Conservation (phyloP, 2,888 invertebrate genomes). For the Automeris io region DNA sequence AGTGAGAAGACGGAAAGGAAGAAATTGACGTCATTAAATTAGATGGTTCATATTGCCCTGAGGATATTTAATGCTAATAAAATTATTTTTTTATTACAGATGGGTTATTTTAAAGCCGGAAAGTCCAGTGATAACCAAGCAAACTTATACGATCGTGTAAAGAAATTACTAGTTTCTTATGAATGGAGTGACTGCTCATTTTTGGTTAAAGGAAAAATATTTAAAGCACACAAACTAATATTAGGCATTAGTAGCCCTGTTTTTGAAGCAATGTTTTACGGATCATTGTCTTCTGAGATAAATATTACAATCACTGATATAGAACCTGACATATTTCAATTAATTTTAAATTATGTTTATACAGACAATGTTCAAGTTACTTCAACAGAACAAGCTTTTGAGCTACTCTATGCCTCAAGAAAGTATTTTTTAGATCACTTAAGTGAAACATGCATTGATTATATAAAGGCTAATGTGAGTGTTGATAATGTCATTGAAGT, state of each 20-base stretch:
- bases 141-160: conserved; percentile 63
- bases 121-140: conserved; percentile 31
- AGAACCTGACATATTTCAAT: conserved; percentile 77
- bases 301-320: conserved; percentile 77
- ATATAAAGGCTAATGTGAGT: conserved; percentile 72
- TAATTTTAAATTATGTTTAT: conserved; percentile 79
- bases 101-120: conserved; percentile 47
- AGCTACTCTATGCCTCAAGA: conserved; percentile 79
- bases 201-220: conserved; percentile 63
- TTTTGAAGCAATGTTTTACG: conserved; percentile 82
- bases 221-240: conserved; percentile 79
- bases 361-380: conserved; percentile 75
- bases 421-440: conserved; percentile 79
- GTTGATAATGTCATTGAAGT: conserved; percentile 77
- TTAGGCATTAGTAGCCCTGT: conserved; percentile 81
- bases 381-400: conserved; percentile 78
- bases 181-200: conserved; percentile 80
- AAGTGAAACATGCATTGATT: conserved; percentile 66
- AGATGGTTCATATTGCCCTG: background rate
- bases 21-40: background rate
- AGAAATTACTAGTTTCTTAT: conserved; percentile 61
- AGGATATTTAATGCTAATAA: background rate
- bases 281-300: conserved; percentile 70
- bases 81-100: conserved; percentile 48
- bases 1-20: background rate